Conservation (phyloP, 1,140 invertebrate species). For the Drosophila busckii region DNA sequence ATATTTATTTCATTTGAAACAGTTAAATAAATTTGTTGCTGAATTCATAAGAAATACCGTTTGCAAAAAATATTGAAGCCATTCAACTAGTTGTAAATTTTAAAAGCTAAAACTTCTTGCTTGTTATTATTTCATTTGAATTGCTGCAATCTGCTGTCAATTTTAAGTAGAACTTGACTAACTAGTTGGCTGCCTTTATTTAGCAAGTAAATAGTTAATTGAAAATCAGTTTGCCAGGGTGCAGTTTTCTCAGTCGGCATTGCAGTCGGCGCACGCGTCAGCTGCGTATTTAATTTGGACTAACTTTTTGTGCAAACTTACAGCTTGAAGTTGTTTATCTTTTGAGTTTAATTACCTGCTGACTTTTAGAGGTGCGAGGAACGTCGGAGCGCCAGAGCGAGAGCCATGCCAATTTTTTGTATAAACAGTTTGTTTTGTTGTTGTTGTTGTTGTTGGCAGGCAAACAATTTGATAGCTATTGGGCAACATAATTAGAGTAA, state of each 20-base stretch:
- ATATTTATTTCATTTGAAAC: too few relatives aligned
- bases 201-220: conserved; percentile 39
- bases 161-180: too few relatives aligned
- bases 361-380: conserved; percentile 10
- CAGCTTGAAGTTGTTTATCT: conserved; percentile 62
- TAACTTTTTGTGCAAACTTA: conserved; percentile 35
- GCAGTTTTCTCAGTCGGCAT: neutral
- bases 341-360: conserved; percentile 43
- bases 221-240: conserved; percentile 10
- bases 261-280: too few relatives aligned
- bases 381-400: neutral
- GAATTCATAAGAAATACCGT: too few relatives aligned
- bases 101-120: too few relatives aligned
- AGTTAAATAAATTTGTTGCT: too few relatives aligned
- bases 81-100: conserved; percentile 3
- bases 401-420: too few relatives aligned
- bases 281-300: neutral
- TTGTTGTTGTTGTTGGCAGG: too few relatives aligned
- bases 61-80: neutral
- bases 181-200: too few relatives aligned
- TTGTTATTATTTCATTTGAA: too few relatives aligned
- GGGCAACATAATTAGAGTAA: conserved; percentile 68
- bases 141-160: neutral
- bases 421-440: too few relatives aligned
- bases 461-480: conserved; percentile 62